These are phyloP conservation scores for Neofelis nebulosa DNA, from an alignment of 2,113 vertebrate genomes.

Conservation along the genomic window DNA sequence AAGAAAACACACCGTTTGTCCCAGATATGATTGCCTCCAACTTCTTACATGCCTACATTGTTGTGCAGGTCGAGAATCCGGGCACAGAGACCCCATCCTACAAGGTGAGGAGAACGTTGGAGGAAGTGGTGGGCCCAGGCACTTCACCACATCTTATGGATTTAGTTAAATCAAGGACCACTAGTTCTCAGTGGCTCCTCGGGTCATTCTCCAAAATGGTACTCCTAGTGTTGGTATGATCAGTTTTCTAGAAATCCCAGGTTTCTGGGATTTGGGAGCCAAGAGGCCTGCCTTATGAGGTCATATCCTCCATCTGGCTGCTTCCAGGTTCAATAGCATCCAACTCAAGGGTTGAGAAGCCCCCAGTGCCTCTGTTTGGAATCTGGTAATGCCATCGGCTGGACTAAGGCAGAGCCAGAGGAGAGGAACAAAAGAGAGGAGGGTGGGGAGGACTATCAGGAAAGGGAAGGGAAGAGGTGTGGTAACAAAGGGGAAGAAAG, in stretches of 20 bases:
- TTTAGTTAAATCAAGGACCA: not conserved
- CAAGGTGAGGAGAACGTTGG: constrained; percentile 86
- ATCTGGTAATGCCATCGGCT: not conserved
- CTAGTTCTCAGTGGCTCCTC: fast-evolving
- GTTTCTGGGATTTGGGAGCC: not conserved
- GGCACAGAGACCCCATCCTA: constrained; percentile 84
- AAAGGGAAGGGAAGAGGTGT: not conserved
- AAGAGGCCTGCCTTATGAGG: not conserved
- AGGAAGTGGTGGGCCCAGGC: too few relatives aligned
- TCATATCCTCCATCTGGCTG: not conserved
- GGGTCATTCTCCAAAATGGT: not conserved
- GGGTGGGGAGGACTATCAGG: not conserved
- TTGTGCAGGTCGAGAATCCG: constrained; percentile 91
- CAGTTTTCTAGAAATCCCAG: not conserved
- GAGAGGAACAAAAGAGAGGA: not conserved
- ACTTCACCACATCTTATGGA: not conserved
- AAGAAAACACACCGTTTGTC: constrained; percentile 95
- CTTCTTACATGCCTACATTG: constrained; percentile 95
- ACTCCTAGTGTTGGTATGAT: not conserved
- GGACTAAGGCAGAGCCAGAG: not conserved
- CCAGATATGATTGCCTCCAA: constrained; percentile 98
- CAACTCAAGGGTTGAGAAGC: not conserved
- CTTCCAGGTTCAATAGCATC: not conserved
- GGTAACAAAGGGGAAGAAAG: not conserved
- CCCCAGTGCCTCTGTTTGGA: not conserved